These are phyloP conservation scores for Megalopta genalis DNA, from an alignment of 1,140 invertebrate species.

Conservation along the genomic window DNA sequence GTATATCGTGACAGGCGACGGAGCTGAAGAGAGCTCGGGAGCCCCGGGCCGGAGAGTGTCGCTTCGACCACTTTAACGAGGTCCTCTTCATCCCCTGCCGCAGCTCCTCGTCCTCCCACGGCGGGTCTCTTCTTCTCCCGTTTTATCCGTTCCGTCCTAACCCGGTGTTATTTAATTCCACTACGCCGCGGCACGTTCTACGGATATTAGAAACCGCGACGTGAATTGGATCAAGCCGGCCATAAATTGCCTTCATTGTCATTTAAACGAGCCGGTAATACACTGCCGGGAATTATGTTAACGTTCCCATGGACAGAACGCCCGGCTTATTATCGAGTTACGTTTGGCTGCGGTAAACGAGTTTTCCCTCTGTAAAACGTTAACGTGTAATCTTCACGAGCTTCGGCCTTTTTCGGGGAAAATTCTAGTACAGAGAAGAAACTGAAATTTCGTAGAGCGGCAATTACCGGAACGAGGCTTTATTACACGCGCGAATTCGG, in stretches of 20 bases:
- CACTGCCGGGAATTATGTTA: background rate
- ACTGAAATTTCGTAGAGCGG: too few relatives aligned
- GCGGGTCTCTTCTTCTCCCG: too few relatives aligned
- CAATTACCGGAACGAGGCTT: too few relatives aligned
- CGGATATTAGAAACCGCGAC: background rate
- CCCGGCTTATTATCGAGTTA: background rate
- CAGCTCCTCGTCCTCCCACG: background rate
- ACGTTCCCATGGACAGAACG: background rate
- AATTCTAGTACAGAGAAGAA: too few relatives aligned
- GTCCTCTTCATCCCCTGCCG: background rate
- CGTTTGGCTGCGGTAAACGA: background rate
- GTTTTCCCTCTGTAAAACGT: background rate
- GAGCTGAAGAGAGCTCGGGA: background rate
- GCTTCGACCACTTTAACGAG: slow-evolving; percentile 47
- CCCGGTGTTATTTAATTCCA: background rate
- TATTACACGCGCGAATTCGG: too few relatives aligned
- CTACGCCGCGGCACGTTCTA: background rate
- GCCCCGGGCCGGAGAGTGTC: background rate
- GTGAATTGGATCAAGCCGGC: background rate
- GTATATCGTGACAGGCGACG: slow-evolving; percentile 23
- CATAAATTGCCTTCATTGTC: background rate
- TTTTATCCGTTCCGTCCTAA: slow-evolving; percentile 6
- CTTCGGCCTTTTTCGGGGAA: too few relatives aligned
- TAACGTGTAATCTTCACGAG: background rate
- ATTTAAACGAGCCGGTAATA: background rate